A percentile compares a stretch with the other conserved stretches of the same genome.
phyloP scores from a whole-genome alignment of 1,140 invertebrate species.

The Neelides sp. region DNA sequence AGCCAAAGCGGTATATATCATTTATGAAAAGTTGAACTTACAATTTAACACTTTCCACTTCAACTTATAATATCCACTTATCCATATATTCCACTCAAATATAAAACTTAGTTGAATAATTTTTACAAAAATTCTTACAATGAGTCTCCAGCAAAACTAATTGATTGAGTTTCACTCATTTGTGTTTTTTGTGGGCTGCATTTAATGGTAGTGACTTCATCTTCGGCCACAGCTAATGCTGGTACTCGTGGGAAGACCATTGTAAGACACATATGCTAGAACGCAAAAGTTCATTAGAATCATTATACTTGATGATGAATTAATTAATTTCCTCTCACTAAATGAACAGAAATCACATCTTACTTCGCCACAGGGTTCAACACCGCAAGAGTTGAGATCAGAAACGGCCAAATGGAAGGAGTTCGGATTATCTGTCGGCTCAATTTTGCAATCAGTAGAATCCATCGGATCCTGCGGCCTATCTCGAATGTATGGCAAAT shows the following conservation, averaged over 20 bases:
- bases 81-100: too few relatives aligned
- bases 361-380: slow-evolving; percentile 27
- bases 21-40: too few relatives aligned
- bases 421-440: slow-evolving; percentile 10
- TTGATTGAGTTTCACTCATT: slow-evolving; percentile 20
- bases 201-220: slow-evolving; percentile 31
- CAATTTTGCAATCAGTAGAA: slow-evolving; percentile 17
- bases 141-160: slow-evolving; percentile 28
- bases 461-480: slow-evolving; percentile 25
- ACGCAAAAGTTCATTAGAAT: slow-evolving; percentile 1
- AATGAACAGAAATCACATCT: too few relatives aligned
- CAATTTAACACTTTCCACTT: too few relatives aligned
- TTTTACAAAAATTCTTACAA: slow-evolving; percentile 14
- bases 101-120: not conserved
- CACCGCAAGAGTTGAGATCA: slow-evolving; percentile 26
- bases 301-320: not conserved
- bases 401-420: slow-evolving; percentile 18
- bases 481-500: slow-evolving; percentile 26
- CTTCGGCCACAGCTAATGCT: slow-evolving; percentile 26
- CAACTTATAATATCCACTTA: too few relatives aligned
- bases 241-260: slow-evolving; percentile 29
- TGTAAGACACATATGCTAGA: slow-evolving; percentile 24
- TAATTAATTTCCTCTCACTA: slow-evolving; percentile 1
- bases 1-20: too few relatives aligned
- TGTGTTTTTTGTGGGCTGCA: slow-evolving; percentile 24